Conservation (phyloP, 1,140 invertebrate genomes). For the Achroia grisella region DNA sequence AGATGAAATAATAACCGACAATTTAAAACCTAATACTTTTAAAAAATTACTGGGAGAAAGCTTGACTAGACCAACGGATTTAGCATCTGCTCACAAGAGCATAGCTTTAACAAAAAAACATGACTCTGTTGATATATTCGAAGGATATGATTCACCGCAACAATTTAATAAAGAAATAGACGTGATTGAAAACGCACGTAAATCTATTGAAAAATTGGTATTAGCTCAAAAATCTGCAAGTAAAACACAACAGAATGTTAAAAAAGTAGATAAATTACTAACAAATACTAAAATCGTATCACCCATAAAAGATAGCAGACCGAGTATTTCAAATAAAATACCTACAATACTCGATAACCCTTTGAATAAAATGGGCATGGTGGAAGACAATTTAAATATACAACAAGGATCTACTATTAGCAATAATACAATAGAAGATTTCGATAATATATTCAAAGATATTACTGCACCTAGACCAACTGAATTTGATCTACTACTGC, state of each 20-base stretch:
- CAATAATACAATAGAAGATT: slow-evolving; percentile 48
- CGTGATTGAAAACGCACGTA: slow-evolving; percentile 18
- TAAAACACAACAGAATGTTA: slow-evolving; percentile 1
- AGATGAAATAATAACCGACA: slow-evolving; percentile 26
- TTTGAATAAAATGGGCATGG: slow-evolving; percentile 2
- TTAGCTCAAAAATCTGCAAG: slow-evolving; percentile 8
- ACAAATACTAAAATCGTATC: slow-evolving; percentile 8
- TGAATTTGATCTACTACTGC: slow-evolving; percentile 46
- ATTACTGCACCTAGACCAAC: slow-evolving; percentile 34
- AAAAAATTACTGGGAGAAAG: slow-evolving; percentile 47
- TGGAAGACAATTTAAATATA: neutral
- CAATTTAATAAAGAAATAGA: slow-evolving; percentile 9
- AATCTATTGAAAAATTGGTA: slow-evolving; percentile 24
- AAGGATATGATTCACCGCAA: slow-evolving; percentile 34
- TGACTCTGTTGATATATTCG: slow-evolving; percentile 49
- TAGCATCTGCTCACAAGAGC: slow-evolving; percentile 13
- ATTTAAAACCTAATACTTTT: slow-evolving; percentile 38
- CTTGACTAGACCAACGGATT: slow-evolving; percentile 23
- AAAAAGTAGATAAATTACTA: slow-evolving; percentile 13
- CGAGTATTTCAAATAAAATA: neutral
- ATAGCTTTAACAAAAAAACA: slow-evolving; percentile 25
- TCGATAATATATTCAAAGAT: slow-evolving; percentile 56
- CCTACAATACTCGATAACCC: neutral
- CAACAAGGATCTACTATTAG: slow-evolving; percentile 8
- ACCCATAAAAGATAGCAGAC: neutral